These are phyloP conservation scores for Lydus trimaculatus DNA, from an alignment of 2,888 invertebrate genomes.

Conservation along the genomic window DNA sequence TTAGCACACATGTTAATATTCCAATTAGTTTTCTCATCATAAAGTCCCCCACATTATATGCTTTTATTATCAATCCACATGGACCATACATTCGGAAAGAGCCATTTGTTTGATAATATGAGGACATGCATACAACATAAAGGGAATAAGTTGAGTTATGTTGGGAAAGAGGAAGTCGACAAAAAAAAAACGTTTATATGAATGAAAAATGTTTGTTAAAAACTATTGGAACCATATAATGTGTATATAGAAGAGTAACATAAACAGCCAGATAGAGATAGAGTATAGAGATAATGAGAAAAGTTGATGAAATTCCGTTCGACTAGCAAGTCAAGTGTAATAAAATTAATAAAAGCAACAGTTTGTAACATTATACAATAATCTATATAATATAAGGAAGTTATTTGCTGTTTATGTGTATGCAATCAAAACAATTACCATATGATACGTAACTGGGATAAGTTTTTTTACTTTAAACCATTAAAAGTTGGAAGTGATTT, in stretches of 20 bases:
- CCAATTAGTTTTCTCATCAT: neutral
- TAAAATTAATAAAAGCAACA: neutral
- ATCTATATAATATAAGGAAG: neutral
- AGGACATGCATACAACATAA: no score
- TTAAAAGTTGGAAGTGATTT: neutral
- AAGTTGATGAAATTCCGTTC: neutral
- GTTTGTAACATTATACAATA: neutral
- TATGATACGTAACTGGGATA: neutral
- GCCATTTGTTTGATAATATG: constrained; percentile 5
- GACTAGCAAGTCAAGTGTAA: neutral
- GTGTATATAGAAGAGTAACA: neutral
- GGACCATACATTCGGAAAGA: neutral
- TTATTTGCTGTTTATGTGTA: neutral
- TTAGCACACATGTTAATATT: constrained; percentile 7
- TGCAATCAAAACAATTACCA: constrained; percentile 6
- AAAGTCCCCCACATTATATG: neutral
- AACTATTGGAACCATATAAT: neutral
- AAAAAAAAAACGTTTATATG: neutral
- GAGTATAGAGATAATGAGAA: neutral
- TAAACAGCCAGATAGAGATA: neutral
- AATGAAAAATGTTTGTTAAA: neutral
- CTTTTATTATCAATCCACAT: neutral
- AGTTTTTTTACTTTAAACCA: neutral
- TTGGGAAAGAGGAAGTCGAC: neutral
- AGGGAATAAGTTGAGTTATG: neutral